Percentiles rank a stretch among this genome's conserved stretches.
phyloP scores from a whole-genome alignment of 1,140 invertebrate species.

The Nylanderia fulva region DNA sequence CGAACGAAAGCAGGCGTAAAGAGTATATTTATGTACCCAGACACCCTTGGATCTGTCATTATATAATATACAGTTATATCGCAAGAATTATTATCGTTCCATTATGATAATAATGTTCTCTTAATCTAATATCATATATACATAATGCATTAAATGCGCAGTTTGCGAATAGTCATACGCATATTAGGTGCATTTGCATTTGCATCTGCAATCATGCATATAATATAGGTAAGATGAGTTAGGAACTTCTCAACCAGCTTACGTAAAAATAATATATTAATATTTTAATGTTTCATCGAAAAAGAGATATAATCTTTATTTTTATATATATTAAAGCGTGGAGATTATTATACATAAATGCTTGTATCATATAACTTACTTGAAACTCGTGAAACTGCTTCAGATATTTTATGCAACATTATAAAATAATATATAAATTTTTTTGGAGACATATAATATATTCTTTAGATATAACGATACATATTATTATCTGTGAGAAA shows the following conservation, averaged over 20 bases:
- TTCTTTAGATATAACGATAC: too few species aligned
- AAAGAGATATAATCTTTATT: background rate
- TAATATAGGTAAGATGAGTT: background rate
- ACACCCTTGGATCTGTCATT: slow-evolving; percentile 20
- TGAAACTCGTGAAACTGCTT: too few species aligned
- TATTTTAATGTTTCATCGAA: background rate
- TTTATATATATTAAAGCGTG: background rate
- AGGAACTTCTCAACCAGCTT: too few species aligned
- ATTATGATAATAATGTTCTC: background rate
- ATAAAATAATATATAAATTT: too few species aligned
- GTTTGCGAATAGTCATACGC: background rate
- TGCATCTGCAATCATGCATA: background rate
- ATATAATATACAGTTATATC: slow-evolving; percentile 22
- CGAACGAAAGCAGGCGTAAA: background rate
- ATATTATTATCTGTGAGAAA: too few species aligned
- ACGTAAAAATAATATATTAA: too few species aligned
- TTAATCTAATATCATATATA: background rate
- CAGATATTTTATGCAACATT: too few species aligned
- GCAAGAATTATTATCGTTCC: background rate
- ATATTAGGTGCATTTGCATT: background rate
- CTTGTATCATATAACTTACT: too few species aligned
- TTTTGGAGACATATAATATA: too few species aligned
- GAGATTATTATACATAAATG: too few species aligned
- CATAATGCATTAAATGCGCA: background rate
- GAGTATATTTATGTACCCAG: too few species aligned